Base-by-base conservation (phyloP, 2,888 invertebrate genomes). In the Gortyna flavago region DNA sequence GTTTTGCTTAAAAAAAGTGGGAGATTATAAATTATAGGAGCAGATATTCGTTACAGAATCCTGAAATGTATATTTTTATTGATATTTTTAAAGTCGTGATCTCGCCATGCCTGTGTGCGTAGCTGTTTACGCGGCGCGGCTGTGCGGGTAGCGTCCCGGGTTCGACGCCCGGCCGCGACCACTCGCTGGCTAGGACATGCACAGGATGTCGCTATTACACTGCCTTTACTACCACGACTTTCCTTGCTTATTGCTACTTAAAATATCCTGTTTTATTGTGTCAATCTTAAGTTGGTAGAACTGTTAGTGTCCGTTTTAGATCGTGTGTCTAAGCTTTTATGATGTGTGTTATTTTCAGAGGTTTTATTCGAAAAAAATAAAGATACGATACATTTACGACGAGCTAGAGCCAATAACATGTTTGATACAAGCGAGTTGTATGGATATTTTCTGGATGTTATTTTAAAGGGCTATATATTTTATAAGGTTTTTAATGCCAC, bases 111-210 rank as follows among this genome's bases (percentile, higher is more conserved):
- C 66, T 75, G 83, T 88, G 88, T 87, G 86, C 79, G 83, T 65
- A 77, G 79, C 72, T 79, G 86, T 85, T 85, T 79, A 88, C 79
- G 88, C 79, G 83, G 83, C 75, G 85, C 80, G 83, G 81, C 85
- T 84, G 88, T 85, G 88, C 84, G 89, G 87, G 87, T 86, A 85
- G 86, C 82, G 90, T 91, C 93, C 89, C 86, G 95, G 91, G 96
- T 95, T 96, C 96, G 96, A 94, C 87, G 96, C 85, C 96, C 96
- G 95, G 92, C 90, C 93, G 92, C 88, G 90, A 84, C 90, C 90
- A 85, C 89, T 88, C 68, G 85, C 89, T 87, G 84, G 89, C 93
- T 93, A 95, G 94, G 94, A 94, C 92, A 93, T 90, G 91, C 92
- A 92, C 95, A 95, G 96, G 96, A 95, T 94, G 94, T 94, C 92